These are phyloP conservation scores for Taphrorychus bicolor DNA, from an alignment of 2,888 invertebrate genomes.

Conservation along the genomic window DNA sequence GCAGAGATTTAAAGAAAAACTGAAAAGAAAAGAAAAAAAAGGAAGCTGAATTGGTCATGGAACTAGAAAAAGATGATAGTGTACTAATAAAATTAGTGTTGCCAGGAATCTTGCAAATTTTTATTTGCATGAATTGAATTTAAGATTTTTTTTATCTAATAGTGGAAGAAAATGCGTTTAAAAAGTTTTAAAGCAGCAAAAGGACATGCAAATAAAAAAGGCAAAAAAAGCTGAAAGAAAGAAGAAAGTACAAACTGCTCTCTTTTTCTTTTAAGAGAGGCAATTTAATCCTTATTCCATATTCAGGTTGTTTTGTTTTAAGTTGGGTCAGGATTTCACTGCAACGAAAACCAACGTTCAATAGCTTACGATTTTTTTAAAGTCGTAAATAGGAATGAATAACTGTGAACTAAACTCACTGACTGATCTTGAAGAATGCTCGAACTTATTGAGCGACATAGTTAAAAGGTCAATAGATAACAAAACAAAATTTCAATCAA, in stretches of 20 bases:
- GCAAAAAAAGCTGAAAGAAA: constrained; percentile 54
- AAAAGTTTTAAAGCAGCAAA: constrained; percentile 56
- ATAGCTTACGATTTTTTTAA: too few species aligned
- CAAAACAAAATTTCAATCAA: too few species aligned
- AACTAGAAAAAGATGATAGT: constrained; percentile 19
- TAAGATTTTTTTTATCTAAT: constrained; percentile 45
- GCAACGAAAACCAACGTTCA: too few species aligned
- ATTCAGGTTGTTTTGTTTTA: too few species aligned
- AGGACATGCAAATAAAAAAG: constrained; percentile 56
- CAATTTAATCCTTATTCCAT: too few species aligned
- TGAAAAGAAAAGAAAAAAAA: constrained; percentile 61
- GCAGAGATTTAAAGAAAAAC: constrained; percentile 73
- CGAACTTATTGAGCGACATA: too few species aligned
- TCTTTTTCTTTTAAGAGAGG: too few species aligned
- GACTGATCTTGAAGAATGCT: too few species aligned
- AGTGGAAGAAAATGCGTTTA: constrained; percentile 55
- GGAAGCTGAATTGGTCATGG: constrained; percentile 41
- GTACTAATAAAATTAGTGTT: constrained; percentile 46
- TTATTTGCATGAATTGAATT: constrained; percentile 68
- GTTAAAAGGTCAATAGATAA: too few species aligned
- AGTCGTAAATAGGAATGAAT: too few species aligned
- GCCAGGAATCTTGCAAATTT: constrained; percentile 70
- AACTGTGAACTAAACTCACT: too few species aligned
- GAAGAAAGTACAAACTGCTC: constrained; percentile 39
- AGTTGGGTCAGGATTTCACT: too few species aligned